These are phyloP conservation scores for Drosophila anomelani DNA, from an alignment of 2,888 invertebrate genomes.

Conservation along the genomic window DNA sequence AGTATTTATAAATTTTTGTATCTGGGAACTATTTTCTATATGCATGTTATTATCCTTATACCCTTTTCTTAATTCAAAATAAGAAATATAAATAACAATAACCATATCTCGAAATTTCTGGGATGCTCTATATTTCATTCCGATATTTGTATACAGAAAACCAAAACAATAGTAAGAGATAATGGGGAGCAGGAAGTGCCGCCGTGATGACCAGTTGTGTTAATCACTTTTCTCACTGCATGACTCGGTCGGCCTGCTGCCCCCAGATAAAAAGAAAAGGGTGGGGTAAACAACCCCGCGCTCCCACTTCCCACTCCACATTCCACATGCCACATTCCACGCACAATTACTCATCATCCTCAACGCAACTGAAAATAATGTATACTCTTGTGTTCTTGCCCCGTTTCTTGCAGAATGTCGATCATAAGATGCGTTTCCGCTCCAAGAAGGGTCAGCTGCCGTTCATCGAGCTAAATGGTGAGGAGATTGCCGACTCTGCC, in stretches of 20 bases:
- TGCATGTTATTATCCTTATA: neutral
- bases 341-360: conserved; percentile 58
- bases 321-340: conserved; percentile 27
- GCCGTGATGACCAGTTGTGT: conserved; percentile 1
- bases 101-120: neutral
- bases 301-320: conserved; percentile 10
- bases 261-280: conserved; percentile 15
- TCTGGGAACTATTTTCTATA: too few relatives aligned
- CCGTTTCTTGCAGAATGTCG: conserved; percentile 90
- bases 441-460: conserved; percentile 97
- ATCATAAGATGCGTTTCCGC: conserved; percentile 96
- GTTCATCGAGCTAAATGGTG: conserved; percentile 97
- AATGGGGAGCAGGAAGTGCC: neutral
- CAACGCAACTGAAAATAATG: conserved; percentile 25
- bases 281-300: conserved; percentile 21
- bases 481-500: conserved; percentile 96
- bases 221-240: conserved; percentile 5
- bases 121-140: neutral
- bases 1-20: neutral
- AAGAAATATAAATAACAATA: neutral
- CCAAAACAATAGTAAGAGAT: neutral
- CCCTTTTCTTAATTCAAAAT: neutral
- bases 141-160: neutral
- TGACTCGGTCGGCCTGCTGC: conserved; percentile 13
- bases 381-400: conserved; percentile 10